phyloP scores from a whole-genome alignment of 2,797 vertebrate genomes.

The Platyrinchus mystaceus region DNA sequence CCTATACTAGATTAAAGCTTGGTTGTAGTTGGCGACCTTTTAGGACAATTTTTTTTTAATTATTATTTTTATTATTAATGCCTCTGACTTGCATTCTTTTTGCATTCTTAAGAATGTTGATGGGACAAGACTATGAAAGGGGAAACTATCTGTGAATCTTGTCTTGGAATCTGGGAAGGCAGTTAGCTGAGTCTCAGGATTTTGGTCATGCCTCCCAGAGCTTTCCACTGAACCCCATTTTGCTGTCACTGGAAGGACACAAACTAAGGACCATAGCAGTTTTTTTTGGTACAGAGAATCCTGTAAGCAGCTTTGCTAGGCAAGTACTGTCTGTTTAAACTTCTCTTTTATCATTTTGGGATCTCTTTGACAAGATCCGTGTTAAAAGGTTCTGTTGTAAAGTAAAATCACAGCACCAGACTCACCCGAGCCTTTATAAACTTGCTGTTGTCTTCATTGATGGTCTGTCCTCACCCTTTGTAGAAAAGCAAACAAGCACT shows the following conservation, averaged over 20 bases:
- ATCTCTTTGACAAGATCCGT: not conserved
- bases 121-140: not conserved
- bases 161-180: not conserved
- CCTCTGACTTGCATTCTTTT: not conserved
- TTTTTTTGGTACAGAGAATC: not conserved
- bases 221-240: not conserved
- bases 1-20: not conserved
- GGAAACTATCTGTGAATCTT: not conserved
- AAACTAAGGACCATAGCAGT: not conserved
- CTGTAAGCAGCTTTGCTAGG: not conserved
- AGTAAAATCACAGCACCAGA: not conserved
- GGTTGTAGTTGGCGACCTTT: not conserved
- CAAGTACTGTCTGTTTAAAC: not conserved
- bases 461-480: not conserved
- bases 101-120: not conserved
- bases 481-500: not conserved
- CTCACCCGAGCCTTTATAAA: not conserved
- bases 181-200: not conserved
- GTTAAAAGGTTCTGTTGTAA: not conserved
- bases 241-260: not conserved
- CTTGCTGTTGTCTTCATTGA: not conserved
- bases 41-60: not conserved
- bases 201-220: not conserved
- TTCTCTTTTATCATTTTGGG: not conserved
- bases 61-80: not conserved